These are phyloP conservation scores for Chaetodon auriga DNA, from an alignment of 2,113 vertebrate genomes.

Conservation along the genomic window DNA sequence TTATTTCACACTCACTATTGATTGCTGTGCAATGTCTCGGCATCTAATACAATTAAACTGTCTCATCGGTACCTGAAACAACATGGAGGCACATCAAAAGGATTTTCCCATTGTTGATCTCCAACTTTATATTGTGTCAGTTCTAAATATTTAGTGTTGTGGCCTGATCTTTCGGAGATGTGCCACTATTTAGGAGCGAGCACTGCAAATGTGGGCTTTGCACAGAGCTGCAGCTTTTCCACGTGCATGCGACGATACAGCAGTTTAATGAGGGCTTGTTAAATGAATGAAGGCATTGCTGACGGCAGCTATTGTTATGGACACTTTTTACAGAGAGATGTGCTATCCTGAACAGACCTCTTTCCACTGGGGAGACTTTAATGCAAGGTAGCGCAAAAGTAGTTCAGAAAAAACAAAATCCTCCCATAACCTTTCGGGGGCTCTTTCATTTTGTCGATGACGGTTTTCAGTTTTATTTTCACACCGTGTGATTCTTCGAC, in stretches of 20 bases:
- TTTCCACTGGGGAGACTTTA: not conserved
- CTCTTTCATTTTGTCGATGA: too few relatives aligned
- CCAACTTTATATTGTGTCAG: conserved; percentile 1
- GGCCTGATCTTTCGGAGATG: conserved; percentile 17
- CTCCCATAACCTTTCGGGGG: too few relatives aligned
- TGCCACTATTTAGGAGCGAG: conserved; percentile 58
- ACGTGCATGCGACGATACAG: not conserved
- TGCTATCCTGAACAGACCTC: too few relatives aligned
- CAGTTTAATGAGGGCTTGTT: not conserved
- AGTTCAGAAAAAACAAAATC: too few relatives aligned
- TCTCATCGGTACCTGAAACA: not conserved
- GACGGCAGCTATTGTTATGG: not conserved
- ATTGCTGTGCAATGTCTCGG: not conserved
- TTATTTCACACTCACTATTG: not conserved
- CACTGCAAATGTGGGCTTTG: conserved; percentile 26
- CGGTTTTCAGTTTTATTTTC: too few relatives aligned
- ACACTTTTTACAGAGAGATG: not conserved
- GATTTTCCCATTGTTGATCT: not conserved
- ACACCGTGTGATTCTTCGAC: too few relatives aligned
- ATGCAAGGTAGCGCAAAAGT: not conserved
- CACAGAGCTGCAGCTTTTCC: not conserved
- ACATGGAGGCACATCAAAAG: not conserved
- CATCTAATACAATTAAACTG: not conserved
- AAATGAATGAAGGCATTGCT: not conserved
- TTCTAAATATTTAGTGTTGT: conserved; percentile 46